Evolutionary conservation across 2,888 invertebrate species (phyloP).

Genomic region (Phengaris alcon): DNA sequence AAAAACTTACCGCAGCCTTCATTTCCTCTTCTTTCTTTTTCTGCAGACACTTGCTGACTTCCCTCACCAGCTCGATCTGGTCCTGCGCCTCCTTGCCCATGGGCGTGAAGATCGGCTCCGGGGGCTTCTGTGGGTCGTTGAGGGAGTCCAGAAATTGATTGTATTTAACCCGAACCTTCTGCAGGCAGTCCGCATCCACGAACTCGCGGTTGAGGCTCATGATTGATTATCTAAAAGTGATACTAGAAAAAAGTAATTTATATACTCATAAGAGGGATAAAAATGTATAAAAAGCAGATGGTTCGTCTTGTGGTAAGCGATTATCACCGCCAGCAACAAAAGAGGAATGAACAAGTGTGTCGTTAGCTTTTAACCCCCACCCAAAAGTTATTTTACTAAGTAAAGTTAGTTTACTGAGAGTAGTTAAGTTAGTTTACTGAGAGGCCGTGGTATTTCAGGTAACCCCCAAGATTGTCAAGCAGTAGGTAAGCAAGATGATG

Average conservation of each 20-base stretch:
- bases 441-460: too few species aligned
- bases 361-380: too few species aligned
- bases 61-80: background rate
- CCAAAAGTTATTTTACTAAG: too few species aligned
- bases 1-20: background rate
- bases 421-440: too few species aligned
- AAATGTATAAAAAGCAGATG: too few species aligned
- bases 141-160: background rate
- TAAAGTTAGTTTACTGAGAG: too few species aligned
- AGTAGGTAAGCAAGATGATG: too few species aligned
- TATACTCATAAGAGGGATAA: too few species aligned
- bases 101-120: background rate
- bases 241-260: background rate
- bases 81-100: background rate
- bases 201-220: background rate
- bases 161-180: background rate
- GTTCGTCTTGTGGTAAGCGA: too few species aligned
- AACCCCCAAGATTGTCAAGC: too few species aligned
- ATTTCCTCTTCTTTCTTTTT: slow-evolving; percentile 8
- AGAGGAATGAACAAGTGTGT: too few species aligned
- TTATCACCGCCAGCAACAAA: too few species aligned
- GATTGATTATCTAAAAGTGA: background rate
- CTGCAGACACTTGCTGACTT: slow-evolving; percentile 13
- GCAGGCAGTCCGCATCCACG: background rate
- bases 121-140: background rate